Percentiles rank a stretch among this genome's conserved stretches.
Evolutionary conservation across 1,140 invertebrate species (phyloP).

Genomic region (Magallana angulata): DNA sequence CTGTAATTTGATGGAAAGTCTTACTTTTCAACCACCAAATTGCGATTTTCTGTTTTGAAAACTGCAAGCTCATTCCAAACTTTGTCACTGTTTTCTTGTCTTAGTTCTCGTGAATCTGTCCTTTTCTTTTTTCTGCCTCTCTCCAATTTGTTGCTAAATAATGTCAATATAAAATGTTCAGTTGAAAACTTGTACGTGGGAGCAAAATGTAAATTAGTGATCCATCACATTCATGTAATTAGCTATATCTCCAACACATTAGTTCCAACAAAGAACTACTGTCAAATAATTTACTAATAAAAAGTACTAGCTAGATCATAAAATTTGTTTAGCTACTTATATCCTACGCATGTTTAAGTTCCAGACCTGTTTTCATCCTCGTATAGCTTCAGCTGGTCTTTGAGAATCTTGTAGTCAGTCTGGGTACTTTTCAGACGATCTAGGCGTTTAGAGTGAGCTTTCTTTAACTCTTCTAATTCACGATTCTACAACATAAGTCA

Average conservation of each 20-base stretch:
- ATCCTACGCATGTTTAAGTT: no score
- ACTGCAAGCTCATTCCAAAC: slow-evolving; percentile 78
- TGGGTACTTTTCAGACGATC: slow-evolving; percentile 68
- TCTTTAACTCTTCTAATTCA: slow-evolving; percentile 68
- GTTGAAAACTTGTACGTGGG: no score
- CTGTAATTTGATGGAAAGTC: neutral
- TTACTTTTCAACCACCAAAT: slow-evolving; percentile 74
- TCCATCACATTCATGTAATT: no score
- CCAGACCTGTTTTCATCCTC: slow-evolving; percentile 18
- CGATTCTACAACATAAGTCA: slow-evolving; percentile 55
- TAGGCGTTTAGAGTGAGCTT: slow-evolving; percentile 70
- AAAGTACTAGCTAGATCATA: no score
- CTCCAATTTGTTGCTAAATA: slow-evolving; percentile 33
- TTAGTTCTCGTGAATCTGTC: slow-evolving; percentile 70
- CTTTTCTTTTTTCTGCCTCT: slow-evolving; percentile 71
- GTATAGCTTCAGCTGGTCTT: slow-evolving; percentile 67
- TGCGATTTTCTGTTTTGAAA: slow-evolving; percentile 76
- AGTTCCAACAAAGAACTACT: no score
- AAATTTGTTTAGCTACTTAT: no score
- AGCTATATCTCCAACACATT: no score
- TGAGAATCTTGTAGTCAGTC: slow-evolving; percentile 70
- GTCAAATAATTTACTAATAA: no score
- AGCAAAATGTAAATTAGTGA: no score
- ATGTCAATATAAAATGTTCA: no score
- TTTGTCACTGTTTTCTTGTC: slow-evolving; percentile 74